phyloP scores from a whole-genome alignment of 1,140 invertebrate species.

The Calosoma granatense region DNA sequence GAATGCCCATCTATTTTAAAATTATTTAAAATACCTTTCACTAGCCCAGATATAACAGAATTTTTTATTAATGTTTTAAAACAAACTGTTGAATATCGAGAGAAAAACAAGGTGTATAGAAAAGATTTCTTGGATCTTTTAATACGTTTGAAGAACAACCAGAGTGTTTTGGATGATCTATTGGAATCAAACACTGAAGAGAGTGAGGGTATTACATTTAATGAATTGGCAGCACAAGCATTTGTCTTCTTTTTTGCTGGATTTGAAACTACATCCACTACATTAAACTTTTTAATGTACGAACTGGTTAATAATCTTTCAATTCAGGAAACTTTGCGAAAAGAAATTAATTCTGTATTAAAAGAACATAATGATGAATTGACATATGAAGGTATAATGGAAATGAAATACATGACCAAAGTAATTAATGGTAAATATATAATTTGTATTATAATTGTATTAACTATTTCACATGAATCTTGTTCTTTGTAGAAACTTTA shows the following conservation, averaged over 20 bases:
- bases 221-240: conserved; percentile 45
- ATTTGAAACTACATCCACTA: conserved; percentile 48
- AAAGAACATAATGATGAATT: conserved; percentile 21
- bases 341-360: conserved; percentile 38
- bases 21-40: conserved; percentile 10
- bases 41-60: conserved; percentile 20
- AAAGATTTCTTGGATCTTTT: conserved; percentile 41
- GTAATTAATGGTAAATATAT: conserved; percentile 30
- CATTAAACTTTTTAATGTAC: conserved; percentile 42
- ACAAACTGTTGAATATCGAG: conserved; percentile 34
- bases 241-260: conserved; percentile 50
- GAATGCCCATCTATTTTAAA: neutral
- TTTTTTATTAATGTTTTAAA: conserved; percentile 35
- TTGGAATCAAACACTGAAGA: conserved; percentile 18
- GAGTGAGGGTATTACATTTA: conserved; percentile 28
- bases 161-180: neutral
- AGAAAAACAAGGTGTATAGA: conserved; percentile 28
- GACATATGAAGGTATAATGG: conserved; percentile 31
- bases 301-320: conserved; percentile 46
- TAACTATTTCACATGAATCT: neutral
- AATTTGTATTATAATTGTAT: neutral
- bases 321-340: conserved; percentile 41
- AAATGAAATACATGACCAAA: conserved; percentile 36
- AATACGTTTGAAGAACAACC: conserved; percentile 24
- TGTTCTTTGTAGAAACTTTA: conserved; percentile 38